These are phyloP conservation scores for Steinernema khuongi DNA, from an alignment of 1,140 invertebrate species.

Conservation along the genomic window DNA sequence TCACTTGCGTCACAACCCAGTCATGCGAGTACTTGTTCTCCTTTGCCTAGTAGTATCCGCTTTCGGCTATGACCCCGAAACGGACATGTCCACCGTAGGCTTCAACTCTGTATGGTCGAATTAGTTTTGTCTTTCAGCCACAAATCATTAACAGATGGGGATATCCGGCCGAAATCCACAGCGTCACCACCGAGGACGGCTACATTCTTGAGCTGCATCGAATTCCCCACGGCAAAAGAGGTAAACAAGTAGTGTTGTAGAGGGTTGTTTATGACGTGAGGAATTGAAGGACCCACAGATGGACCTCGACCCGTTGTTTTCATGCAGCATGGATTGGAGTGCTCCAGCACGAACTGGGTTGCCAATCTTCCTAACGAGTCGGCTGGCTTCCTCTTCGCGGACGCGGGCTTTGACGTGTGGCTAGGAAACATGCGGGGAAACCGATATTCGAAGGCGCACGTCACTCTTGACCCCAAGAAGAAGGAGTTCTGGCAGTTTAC, in stretches of 20 bases:
- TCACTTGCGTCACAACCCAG: no score
- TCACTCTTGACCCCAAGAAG: constrained; percentile 59
- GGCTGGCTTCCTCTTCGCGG: constrained; percentile 65
- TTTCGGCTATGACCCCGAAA: constrained; percentile 14
- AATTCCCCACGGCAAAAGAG: constrained; percentile 65
- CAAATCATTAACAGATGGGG: constrained; percentile 60
- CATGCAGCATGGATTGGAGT: constrained; percentile 73
- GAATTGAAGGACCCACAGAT: constrained; percentile 14
- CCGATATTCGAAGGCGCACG: constrained; percentile 64
- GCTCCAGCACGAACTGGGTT: constrained; percentile 72
- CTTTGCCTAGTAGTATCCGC: not conserved
- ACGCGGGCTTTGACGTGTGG: constrained; percentile 73
- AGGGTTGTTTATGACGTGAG: not conserved
- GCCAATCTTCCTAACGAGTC: constrained; percentile 67
- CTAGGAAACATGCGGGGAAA: constrained; percentile 68
- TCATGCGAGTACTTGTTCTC: not conserved
- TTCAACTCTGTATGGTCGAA: not conserved
- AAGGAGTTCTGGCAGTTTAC: constrained; percentile 71
- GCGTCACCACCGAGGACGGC: constrained; percentile 68
- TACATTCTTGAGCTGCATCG: constrained; percentile 71
- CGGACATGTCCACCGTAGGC: constrained; percentile 28
- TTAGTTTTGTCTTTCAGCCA: constrained; percentile 15
- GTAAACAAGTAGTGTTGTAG: not conserved
- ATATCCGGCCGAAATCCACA: constrained; percentile 68
- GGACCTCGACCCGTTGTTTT: constrained; percentile 38